A percentile compares a stretch with the other conserved stretches of the same genome.
phyloP scores from a whole-genome alignment of 2,888 invertebrate species.

The Anthophora plumipes region DNA sequence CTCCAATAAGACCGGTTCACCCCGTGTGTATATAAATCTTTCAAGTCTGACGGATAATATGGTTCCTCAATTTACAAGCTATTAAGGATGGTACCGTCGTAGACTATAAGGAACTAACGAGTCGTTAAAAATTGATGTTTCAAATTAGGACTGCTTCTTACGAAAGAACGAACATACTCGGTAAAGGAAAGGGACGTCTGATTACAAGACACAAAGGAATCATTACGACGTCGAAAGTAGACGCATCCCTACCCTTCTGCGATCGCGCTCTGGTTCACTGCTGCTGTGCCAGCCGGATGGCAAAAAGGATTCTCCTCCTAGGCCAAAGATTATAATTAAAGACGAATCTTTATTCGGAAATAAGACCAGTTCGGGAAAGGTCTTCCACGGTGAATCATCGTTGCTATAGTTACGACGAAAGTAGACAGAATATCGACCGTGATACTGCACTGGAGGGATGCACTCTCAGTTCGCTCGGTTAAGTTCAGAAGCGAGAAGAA shows the following conservation, averaged over 20 bases:
- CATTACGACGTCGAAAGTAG: constrained; percentile 48
- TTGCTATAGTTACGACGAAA: constrained; percentile 81
- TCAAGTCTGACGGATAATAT: background rate
- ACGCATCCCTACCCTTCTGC: constrained; percentile 10
- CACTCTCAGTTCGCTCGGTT: constrained; percentile 66
- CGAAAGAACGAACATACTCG: constrained; percentile 35
- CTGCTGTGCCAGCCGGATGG: background rate
- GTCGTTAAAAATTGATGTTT: constrained; percentile 53
- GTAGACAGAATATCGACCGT: constrained; percentile 78
- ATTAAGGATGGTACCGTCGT: background rate
- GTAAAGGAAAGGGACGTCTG: constrained; percentile 37
- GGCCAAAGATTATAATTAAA: constrained; percentile 76
- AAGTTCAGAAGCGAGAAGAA: constrained; percentile 66
- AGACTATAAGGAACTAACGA: constrained; percentile 40
- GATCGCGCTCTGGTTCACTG: too few species aligned
- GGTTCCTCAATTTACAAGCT: background rate
- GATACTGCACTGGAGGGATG: constrained; percentile 75
- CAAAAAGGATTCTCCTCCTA: constrained; percentile 24
- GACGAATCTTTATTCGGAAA: constrained; percentile 74
- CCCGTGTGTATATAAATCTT: background rate
- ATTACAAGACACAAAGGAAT: constrained; percentile 64
- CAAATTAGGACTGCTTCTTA: constrained; percentile 43
- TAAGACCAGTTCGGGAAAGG: constrained; percentile 69
- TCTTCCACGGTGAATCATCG: constrained; percentile 73
- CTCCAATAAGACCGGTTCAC: background rate